These are phyloP conservation scores for Caenorhabditis drosophilae DNA, from an alignment of 2,888 invertebrate genomes.

Conservation along the genomic window DNA sequence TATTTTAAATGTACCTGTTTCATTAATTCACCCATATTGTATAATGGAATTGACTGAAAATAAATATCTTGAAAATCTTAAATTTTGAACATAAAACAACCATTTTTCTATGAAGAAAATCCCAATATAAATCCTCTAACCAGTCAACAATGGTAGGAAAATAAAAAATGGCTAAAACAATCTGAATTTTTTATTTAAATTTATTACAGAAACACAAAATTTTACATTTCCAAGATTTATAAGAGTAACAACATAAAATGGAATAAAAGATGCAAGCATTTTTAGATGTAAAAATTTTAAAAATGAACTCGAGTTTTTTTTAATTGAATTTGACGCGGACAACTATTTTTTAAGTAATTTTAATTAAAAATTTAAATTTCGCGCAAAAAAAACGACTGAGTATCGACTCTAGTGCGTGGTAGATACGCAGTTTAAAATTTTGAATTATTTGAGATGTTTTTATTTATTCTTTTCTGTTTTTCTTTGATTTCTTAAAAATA, in stretches of 20 bases:
- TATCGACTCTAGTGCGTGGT: conserved; percentile 13
- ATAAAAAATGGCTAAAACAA: conserved; percentile 21
- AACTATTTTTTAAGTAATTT: too few species aligned
- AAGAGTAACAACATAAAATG: conserved; percentile 8
- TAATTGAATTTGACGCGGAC: too few species aligned
- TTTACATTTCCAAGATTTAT: conserved; percentile 4
- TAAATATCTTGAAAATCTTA: not conserved
- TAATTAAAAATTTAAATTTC: not conserved
- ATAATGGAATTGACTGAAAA: not conserved
- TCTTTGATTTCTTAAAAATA: not conserved
- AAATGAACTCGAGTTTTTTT: not conserved
- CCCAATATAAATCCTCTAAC: conserved; percentile 22
- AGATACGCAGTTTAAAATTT: conserved; percentile 18
- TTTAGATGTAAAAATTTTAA: not conserved
- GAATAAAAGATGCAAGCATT: conserved; percentile 24
- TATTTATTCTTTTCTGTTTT: not conserved
- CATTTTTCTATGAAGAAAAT: conserved; percentile 14
- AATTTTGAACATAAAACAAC: not conserved
- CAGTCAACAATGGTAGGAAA: conserved; percentile 23
- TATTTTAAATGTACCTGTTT: not conserved
- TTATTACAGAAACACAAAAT: too few species aligned
- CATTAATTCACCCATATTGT: not conserved
- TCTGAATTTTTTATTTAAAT: too few species aligned
- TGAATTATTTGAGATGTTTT: not conserved
- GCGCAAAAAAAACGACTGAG: conserved; percentile 9